Percentiles rank a stretch among this genome's conserved stretches.
phyloP scores from a whole-genome alignment of 2,888 invertebrate species.

The Pasiphila rectangulata region DNA sequence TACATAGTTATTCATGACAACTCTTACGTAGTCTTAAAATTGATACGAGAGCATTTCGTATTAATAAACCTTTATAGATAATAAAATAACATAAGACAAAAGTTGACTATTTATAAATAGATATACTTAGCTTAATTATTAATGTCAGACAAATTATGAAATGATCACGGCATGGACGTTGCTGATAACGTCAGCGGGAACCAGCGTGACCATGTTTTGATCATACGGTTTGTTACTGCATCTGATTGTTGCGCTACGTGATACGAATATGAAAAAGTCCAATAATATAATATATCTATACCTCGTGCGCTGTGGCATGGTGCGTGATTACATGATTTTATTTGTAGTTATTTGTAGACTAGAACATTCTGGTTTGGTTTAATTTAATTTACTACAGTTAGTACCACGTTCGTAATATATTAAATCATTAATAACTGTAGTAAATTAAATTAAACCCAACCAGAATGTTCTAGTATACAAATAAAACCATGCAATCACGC shows the following conservation, averaged over 20 bases:
- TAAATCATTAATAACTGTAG: too few species aligned
- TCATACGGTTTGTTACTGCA: constrained; percentile 11
- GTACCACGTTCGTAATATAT: too few species aligned
- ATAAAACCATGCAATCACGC: too few species aligned
- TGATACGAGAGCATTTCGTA: neutral
- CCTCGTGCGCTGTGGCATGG: too few species aligned
- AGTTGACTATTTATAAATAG: constrained; percentile 14
- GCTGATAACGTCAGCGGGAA: constrained; percentile 25
- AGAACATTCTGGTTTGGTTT: neutral
- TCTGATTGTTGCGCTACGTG: neutral
- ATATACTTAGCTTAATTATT: constrained; percentile 15
- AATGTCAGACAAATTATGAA: constrained; percentile 22
- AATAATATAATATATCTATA: too few species aligned
- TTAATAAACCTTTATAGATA: constrained; percentile 7
- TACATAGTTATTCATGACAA: too few species aligned
- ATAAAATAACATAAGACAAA: neutral
- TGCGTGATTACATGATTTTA: too few species aligned
- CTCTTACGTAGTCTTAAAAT: neutral
- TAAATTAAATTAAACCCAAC: too few species aligned
- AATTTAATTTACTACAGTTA: too few species aligned
- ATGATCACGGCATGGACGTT: constrained; percentile 28
- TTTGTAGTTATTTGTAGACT: too few species aligned
- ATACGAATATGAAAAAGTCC: neutral
- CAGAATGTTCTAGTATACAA: too few species aligned
- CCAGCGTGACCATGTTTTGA: constrained; percentile 27